Percentiles rank a stretch among this genome's conserved stretches.
Evolutionary conservation across 37 sponge, comb jelly and placozoan genomes (phyloP).

Genomic region (Theonella swinhoei): DNA sequence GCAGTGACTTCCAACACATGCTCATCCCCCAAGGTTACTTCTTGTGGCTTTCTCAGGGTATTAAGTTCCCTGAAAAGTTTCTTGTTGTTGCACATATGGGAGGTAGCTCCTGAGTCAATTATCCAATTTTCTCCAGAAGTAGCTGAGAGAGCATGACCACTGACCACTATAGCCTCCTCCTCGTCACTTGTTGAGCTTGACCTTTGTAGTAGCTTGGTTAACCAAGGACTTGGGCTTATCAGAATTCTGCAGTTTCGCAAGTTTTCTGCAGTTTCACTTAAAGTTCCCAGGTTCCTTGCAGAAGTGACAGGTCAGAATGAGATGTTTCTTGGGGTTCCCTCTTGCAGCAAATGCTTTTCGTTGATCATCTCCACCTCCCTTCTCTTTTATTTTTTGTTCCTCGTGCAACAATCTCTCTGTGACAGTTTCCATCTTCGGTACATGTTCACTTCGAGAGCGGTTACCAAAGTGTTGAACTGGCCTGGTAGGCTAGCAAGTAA

Average conservation of each 20-base stretch:
- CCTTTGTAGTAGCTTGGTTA: not conserved
- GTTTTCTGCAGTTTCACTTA: constrained; percentile 16
- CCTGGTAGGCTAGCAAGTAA: no score
- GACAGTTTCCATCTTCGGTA: constrained; percentile 2
- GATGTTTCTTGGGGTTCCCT: not conserved
- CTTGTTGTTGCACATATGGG: not conserved
- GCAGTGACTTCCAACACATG: constrained; percentile 14
- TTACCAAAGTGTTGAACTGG: no score
- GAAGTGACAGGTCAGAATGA: not conserved
- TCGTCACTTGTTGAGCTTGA: constrained; percentile 2
- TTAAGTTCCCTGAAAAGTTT: not conserved
- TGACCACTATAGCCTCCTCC: not conserved
- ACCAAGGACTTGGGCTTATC: not conserved
- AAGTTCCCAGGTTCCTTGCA: constrained; percentile 5
- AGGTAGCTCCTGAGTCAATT: constrained; percentile 61
- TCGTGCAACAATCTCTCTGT: constrained; percentile 9
- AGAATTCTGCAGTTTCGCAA: not conserved
- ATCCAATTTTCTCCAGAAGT: constrained; percentile 39
- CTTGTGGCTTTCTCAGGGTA: constrained; percentile 7
- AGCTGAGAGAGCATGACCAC: constrained; percentile 8
- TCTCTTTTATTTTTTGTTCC: constrained; percentile 7
- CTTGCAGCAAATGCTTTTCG: not conserved
- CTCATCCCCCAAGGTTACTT: constrained; percentile 58
- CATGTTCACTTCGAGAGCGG: no score
- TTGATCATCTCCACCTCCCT: not conserved